phyloP scores from a whole-genome alignment of 2,888 invertebrate genomes.

The Anthrax anthrax region DNA sequence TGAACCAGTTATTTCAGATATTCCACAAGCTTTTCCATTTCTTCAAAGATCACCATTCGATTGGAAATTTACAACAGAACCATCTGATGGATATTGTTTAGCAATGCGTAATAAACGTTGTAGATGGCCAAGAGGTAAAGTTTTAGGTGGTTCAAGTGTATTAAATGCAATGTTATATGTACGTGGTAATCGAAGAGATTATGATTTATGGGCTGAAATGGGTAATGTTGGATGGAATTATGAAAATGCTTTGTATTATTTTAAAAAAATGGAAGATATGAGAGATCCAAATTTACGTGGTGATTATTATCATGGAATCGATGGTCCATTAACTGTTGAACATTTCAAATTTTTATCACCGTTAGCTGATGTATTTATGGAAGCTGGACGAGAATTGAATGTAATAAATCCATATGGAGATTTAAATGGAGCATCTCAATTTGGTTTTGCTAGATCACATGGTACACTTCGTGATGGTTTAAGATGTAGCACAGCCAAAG shows the following conservation, averaged over 20 bases:
- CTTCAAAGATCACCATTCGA: slow-evolving; percentile 61
- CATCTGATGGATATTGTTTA: slow-evolving; percentile 51
- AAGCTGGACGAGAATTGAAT: slow-evolving; percentile 54
- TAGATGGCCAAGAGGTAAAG: slow-evolving; percentile 67
- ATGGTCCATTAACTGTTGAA: slow-evolving; percentile 61
- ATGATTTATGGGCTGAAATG: slow-evolving; percentile 65
- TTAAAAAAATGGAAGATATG: slow-evolving; percentile 67
- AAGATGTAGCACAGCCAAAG: slow-evolving; percentile 73
- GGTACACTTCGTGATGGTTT: slow-evolving; percentile 65
- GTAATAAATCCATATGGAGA: slow-evolving; percentile 47
- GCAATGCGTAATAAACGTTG: slow-evolving; percentile 49
- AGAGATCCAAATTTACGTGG: slow-evolving; percentile 44
- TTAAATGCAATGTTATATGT: slow-evolving; percentile 84
- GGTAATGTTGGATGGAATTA: slow-evolving; percentile 72
- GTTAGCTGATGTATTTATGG: slow-evolving; percentile 51
- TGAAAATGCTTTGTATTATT: slow-evolving; percentile 57
- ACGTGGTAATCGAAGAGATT: slow-evolving; percentile 69
- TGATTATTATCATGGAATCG: slow-evolving; percentile 51
- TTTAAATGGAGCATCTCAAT: slow-evolving; percentile 63
- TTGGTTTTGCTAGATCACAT: slow-evolving; percentile 62
- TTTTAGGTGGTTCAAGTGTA: slow-evolving; percentile 66
- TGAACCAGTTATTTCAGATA: slow-evolving; percentile 54
- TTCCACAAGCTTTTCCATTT: slow-evolving; percentile 55
- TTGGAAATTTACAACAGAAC: slow-evolving; percentile 70
- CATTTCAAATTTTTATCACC: slow-evolving; percentile 55